Evolutionary conservation across 2,797 vertebrate species (phyloP).

Genomic region (Cynodonichthys magdalenae): DNA sequence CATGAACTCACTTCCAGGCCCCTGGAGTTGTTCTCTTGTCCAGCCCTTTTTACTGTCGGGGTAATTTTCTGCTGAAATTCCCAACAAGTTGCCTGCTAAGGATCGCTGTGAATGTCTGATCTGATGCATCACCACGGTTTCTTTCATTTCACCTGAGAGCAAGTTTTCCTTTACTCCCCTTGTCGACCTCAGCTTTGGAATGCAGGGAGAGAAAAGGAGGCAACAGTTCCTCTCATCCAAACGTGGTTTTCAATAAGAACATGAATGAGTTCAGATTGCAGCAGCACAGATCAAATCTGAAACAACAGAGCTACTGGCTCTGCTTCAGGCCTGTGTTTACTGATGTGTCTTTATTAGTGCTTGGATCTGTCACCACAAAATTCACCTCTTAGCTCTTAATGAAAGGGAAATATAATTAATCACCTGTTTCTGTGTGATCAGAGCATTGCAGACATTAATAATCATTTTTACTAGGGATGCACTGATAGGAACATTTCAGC

Average conservation of each 20-base stretch:
- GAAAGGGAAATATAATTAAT: background rate
- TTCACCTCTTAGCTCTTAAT: background rate
- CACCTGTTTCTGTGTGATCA: background rate
- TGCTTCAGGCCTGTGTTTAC: constrained; percentile 53
- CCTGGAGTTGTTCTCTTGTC: background rate
- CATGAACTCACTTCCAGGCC: constrained; percentile 22
- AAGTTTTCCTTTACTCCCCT: constrained; percentile 24
- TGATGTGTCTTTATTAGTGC: constrained; percentile 18
- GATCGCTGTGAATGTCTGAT: constrained; percentile 44
- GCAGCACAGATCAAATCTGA: constrained; percentile 59
- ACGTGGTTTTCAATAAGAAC: constrained; percentile 68
- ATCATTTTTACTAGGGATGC: no score
- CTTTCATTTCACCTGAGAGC: constrained; percentile 41
- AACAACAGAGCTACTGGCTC: constrained; percentile 48
- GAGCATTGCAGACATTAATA: background rate
- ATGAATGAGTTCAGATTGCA: constrained; percentile 43
- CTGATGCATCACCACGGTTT: constrained; percentile 33
- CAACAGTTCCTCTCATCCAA: constrained; percentile 40
- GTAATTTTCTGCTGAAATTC: constrained; percentile 41
- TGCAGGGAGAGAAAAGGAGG: constrained; percentile 39
- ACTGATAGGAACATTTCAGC: no score
- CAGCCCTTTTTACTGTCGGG: constrained; percentile 13
- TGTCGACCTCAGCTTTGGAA: constrained; percentile 34
- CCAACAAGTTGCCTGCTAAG: constrained; percentile 24
- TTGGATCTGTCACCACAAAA: constrained; percentile 13